These are phyloP conservation scores for Epinotia brunnichana DNA, from an alignment of 2,888 invertebrate species.

Conservation along the genomic window DNA sequence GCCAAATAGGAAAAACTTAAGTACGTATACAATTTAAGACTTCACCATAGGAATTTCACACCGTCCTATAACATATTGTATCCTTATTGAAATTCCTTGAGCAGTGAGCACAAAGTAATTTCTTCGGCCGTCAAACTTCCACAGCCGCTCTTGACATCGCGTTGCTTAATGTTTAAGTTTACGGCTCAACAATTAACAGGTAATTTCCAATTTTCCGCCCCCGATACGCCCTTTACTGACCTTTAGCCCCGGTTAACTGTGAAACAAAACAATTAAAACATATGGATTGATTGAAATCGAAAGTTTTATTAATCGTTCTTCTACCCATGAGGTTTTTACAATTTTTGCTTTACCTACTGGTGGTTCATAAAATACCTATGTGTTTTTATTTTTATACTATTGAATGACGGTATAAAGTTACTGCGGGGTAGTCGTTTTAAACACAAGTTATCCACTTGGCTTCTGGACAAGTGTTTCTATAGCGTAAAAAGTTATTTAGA, in stretches of 20 bases:
- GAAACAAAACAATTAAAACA: background rate
- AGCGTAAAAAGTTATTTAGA: no score
- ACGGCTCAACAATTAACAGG: slow-evolving; percentile 49
- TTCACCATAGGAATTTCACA: no score
- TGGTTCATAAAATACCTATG: no score
- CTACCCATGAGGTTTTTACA: no score
- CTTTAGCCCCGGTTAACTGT: slow-evolving; percentile 40
- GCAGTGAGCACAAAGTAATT: slow-evolving; percentile 6
- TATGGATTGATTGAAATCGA: background rate
- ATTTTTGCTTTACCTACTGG: no score
- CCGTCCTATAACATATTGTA: background rate
- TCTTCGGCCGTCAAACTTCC: background rate
- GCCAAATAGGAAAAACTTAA: no score
- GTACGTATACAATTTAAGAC: no score
- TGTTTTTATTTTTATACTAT: no score
- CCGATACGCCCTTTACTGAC: slow-evolving; percentile 51
- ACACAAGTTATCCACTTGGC: no score
- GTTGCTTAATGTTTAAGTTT: slow-evolving; percentile 12
- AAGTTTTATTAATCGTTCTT: background rate
- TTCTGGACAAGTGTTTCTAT: no score
- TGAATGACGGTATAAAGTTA: no score
- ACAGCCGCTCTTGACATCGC: slow-evolving; percentile 1
- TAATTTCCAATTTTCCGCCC: slow-evolving; percentile 52
- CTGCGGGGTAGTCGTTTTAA: no score
- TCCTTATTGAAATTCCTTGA: background rate